Percentiles rank a stretch among this genome's conserved stretches.
These are phyloP conservation scores for Melanocharis versteri DNA, from an alignment of 2,113 vertebrate species.

Conservation along the genomic window DNA sequence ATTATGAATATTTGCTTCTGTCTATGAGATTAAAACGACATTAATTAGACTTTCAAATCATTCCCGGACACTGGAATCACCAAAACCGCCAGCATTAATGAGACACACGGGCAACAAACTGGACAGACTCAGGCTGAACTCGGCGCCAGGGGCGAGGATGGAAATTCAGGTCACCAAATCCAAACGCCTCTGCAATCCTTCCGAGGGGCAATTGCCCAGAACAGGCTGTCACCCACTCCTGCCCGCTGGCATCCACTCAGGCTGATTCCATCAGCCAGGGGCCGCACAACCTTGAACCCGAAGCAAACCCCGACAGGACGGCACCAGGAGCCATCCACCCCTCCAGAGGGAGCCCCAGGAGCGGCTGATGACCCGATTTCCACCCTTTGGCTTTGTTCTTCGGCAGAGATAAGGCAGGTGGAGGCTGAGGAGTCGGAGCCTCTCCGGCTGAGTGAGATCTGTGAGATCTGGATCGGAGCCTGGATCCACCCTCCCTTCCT, in stretches of 20 bases:
- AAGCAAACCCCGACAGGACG: background rate
- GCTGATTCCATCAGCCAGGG: background rate
- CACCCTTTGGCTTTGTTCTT: background rate
- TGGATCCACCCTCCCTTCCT: rapidly evolving
- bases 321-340: background rate
- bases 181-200: background rate
- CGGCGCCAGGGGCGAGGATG: background rate
- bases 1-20: background rate
- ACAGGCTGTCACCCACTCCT: background rate
- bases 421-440: background rate
- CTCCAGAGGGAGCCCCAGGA: background rate
- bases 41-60: background rate
- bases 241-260: background rate
- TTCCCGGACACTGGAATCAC: background rate
- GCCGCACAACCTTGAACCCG: background rate
- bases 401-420: background rate
- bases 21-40: background rate
- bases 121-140: background rate
- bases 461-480: background rate
- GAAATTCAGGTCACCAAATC: background rate
- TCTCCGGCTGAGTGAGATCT: background rate
- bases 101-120: background rate
- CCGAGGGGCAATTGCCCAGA: background rate
- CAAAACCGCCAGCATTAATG: background rate
- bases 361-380: background rate